A percentile compares a stretch with the other conserved stretches of the same genome.
Evolutionary conservation across 2,113 vertebrate species (phyloP).

Genomic region (Mionectes macconnelli): DNA sequence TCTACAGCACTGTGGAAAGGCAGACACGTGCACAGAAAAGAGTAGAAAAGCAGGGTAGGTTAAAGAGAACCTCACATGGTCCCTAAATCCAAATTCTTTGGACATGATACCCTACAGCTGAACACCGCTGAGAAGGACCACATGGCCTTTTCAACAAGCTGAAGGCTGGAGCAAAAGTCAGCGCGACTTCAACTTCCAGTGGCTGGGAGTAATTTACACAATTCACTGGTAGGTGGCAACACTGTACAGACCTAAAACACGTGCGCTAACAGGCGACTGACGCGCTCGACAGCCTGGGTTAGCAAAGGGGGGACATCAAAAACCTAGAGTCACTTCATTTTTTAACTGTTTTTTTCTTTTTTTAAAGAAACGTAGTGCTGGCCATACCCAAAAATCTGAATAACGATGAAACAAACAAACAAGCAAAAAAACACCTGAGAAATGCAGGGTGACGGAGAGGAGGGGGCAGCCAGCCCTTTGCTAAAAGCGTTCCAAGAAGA

Average conservation of each 20-base stretch:
- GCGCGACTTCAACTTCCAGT: accelerated
- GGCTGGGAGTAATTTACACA: background rate
- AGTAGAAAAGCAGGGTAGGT: background rate
- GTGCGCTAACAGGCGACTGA: background rate
- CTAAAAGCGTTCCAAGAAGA: background rate
- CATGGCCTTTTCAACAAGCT: background rate
- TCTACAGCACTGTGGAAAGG: background rate
- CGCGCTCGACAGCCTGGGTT: background rate
- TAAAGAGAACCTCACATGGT: background rate
- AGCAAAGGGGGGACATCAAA: background rate
- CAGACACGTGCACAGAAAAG: background rate
- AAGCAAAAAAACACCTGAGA: background rate
- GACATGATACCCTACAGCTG: background rate
- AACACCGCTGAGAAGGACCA: background rate
- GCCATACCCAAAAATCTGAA: background rate
- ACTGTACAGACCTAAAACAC: background rate
- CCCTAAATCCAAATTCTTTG: background rate
- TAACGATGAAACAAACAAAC: background rate
- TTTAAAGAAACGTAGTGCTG: background rate
- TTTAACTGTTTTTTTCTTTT: background rate
- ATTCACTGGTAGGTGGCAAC: slow-evolving; percentile 32
- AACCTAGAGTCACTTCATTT: background rate
- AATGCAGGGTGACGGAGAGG: too few relatives aligned
- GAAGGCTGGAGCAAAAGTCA: background rate
- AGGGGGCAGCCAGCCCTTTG: too few relatives aligned